These are phyloP conservation scores for Melanotaenia maccullochi DNA, from an alignment of 2,797 vertebrate species.

Conservation along the genomic window DNA sequence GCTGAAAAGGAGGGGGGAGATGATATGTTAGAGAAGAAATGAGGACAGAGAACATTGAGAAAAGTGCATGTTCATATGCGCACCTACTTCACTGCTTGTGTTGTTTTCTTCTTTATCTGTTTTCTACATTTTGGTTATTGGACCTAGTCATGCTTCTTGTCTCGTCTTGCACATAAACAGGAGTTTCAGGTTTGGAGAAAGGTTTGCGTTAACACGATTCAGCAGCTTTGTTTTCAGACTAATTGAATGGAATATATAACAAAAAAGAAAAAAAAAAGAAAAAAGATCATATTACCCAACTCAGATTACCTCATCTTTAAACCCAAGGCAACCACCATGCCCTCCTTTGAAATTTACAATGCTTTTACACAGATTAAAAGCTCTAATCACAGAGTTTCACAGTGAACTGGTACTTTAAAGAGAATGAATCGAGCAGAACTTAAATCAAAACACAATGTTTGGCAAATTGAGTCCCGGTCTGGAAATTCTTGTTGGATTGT, in stretches of 20 bases:
- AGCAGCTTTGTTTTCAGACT: slow-evolving; percentile 23
- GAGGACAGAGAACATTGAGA: slow-evolving; percentile 39
- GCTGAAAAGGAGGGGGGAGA: slow-evolving; percentile 46
- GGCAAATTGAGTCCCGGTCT: slow-evolving; percentile 44
- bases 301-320: slow-evolving; percentile 72
- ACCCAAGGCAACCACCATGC: slow-evolving; percentile 46
- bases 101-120: slow-evolving; percentile 9
- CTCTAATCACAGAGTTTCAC: slow-evolving; percentile 74
- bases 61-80: slow-evolving; percentile 20
- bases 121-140: not conserved
- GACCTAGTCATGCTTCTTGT: not conserved
- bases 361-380: slow-evolving; percentile 60
- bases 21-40: slow-evolving; percentile 46
- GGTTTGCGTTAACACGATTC: slow-evolving; percentile 27
- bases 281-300: slow-evolving; percentile 69
- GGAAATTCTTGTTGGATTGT: slow-evolving; percentile 73
- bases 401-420: slow-evolving; percentile 69
- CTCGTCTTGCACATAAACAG: slow-evolving; percentile 41
- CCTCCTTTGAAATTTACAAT: slow-evolving; percentile 63
- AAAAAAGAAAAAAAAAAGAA: slow-evolving; percentile 42
- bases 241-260: slow-evolving; percentile 47
- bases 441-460: slow-evolving; percentile 41
- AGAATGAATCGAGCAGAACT: slow-evolving; percentile 65
- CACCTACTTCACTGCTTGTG: not conserved
- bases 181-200: slow-evolving; percentile 65